Base-by-base conservation (phyloP, 1,140 invertebrate species). In the Bombus haemorrhoidalis region DNA sequence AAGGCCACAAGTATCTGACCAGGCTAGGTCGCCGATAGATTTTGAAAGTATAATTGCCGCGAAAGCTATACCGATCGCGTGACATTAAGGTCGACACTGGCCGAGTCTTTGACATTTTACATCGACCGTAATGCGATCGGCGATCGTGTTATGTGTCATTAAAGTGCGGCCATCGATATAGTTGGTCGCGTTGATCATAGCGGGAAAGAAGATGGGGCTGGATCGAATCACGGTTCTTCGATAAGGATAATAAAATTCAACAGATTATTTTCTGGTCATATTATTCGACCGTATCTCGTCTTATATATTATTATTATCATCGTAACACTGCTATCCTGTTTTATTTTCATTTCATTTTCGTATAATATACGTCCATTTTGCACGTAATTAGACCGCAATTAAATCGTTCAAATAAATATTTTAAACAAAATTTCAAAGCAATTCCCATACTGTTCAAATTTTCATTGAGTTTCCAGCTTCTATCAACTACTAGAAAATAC, bases 91-190 rank as follows among this genome's bases (percentile, higher is more conserved):
- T 13, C 28, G 18, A 41, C 13, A 5, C 25, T 28, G 47, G 6
- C 28, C 12, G 9, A 32, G 43, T 68, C 62, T 78, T 78, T 77
- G 74, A 83, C 64, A 53, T 83, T 83, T 77, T 41, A 68, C 72
- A 68, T 66, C 32, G 15, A 32, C n/a, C 18, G 28, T 69, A 77
- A 83, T 64, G 74, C 62, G 74, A 83, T 83, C 73, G 43, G 32
- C 73, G 62, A 76, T 77, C 81, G 39, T 59, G 73, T 83, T 83
- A 68, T 69, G 81, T 28, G 81, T 77, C 81, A 78, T 83, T 83
- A 78, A 83, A 83, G 62, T 32, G 43, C 59, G 64, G 81, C 62
- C 34, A 34, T 28, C 73, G 81, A 69, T 78, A 34, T 83, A 69
- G 74, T 69, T 57, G 41, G 28, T 37, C 81, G 47, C 81, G 39